phyloP scores from a whole-genome alignment of 2,113 vertebrate genomes.

The Eptesicus fuscus region DNA sequence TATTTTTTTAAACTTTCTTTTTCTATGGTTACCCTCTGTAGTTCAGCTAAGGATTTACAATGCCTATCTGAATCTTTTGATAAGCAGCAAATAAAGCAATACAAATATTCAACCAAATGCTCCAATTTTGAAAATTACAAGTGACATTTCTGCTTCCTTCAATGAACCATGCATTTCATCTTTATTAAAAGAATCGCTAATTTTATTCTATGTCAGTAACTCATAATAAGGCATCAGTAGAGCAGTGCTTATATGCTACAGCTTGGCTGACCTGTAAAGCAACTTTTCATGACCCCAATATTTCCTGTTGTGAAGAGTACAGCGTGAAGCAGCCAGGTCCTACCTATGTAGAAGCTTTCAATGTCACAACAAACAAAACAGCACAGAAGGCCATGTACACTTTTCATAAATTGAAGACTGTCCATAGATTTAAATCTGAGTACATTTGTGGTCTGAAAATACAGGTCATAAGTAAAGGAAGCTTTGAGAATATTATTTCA shows the following conservation, averaged over 20 bases:
- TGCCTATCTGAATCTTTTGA: slow-evolving; percentile 58
- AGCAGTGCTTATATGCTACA: slow-evolving; percentile 60
- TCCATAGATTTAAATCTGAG: slow-evolving; percentile 23
- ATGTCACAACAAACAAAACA: slow-evolving; percentile 46
- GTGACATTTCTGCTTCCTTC: slow-evolving; percentile 64
- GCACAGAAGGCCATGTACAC: not conserved
- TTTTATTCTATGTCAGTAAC: slow-evolving; percentile 71
- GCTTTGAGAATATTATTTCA: slow-evolving; percentile 31
- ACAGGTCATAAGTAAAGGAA: slow-evolving; percentile 41
- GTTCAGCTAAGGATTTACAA: slow-evolving; percentile 29
- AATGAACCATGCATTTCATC: slow-evolving; percentile 75
- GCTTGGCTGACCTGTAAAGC: slow-evolving; percentile 78
- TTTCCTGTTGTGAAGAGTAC: slow-evolving; percentile 65
- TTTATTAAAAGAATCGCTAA: slow-evolving; percentile 74
- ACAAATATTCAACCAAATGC: slow-evolving; percentile 64
- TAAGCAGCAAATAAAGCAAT: slow-evolving; percentile 54
- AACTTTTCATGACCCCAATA: slow-evolving; percentile 73
- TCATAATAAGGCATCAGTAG: slow-evolving; percentile 69
- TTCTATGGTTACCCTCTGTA: not conserved
- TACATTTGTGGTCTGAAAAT: slow-evolving; percentile 28
- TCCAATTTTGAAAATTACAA: slow-evolving; percentile 68
- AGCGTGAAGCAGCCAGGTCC: slow-evolving; percentile 1
- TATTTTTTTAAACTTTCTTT: not conserved
- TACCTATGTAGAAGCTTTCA: not conserved
- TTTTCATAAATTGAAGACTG: not conserved